Evolutionary conservation across 2,113 vertebrate species (phyloP), one percentile per base, ranked within the genome.

Genomic region (Ancistrus triradiatus): DNA sequence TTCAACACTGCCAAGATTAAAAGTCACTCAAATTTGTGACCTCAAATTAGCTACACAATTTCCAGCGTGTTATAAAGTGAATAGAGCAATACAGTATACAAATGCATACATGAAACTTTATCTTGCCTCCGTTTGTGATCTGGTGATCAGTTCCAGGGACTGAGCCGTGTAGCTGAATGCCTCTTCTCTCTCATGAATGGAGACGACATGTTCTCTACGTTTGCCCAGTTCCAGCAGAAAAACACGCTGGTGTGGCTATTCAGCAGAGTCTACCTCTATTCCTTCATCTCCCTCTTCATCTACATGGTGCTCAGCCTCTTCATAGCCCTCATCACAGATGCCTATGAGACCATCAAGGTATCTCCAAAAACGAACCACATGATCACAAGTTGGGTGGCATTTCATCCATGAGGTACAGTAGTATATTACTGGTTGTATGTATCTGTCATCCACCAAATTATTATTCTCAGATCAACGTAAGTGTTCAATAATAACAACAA

Each of bases 231-330:
- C 70, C 92, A 94, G 73, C 85, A 91, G 84, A 98, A 91, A 74
- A 97, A 94, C 77, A 77, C 21, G 0, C 51, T 97, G 75, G 95
- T 99, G 74, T 98, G 96, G 96, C 46, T 95, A 37, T 99, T 98
- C 83, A 98, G 95, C 63, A 85, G 94, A 0, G 72, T 89, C 0
- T 99, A 99, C 68, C 84, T 99, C 18, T 99, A 97, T 76, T 94
- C 93, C 78, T 99, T 99, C 85, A 99, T 99, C 71, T 94, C 93
- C 2, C 86, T 98, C 27, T 98, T 98, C 59, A 97, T 97, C 77
- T 99, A 99, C 76, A 98, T 98, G 95, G 90, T 99, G 74, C 91
- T 99, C 74, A 98, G 95, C 43, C 94, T 99, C 64, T 99, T 99
- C 73, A 99, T 99, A 48, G 96, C 95, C 2, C 91, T 99, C 60